These are phyloP conservation scores for Trachelus tabidus DNA, from an alignment of 2,888 invertebrate genomes.

Conservation along the genomic window DNA sequence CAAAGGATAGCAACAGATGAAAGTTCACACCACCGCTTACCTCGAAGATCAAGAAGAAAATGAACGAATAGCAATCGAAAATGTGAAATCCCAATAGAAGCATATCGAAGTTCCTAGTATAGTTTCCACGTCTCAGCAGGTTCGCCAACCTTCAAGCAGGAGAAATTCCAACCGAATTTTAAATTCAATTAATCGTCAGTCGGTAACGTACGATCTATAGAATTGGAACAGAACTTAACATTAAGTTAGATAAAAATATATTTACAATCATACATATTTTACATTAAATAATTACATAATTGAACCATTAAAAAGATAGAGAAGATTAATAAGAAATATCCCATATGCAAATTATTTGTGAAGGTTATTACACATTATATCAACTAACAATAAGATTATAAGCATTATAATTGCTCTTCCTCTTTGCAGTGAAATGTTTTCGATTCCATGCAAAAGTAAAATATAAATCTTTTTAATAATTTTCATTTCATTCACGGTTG, in stretches of 20 bases:
- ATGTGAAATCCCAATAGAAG: background rate
- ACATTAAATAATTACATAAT: background rate
- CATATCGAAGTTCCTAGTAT: background rate
- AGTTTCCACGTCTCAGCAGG: background rate
- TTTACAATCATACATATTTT: too few species aligned
- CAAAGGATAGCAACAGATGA: background rate
- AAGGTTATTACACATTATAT: background rate
- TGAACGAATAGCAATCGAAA: constrained; percentile 28
- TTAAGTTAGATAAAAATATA: too few species aligned
- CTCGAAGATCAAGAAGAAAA: constrained; percentile 29
- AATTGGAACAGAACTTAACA: background rate
- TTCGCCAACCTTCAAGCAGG: background rate
- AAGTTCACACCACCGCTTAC: background rate
- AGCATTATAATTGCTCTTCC: background rate
- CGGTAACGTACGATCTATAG: background rate
- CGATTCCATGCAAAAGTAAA: background rate
- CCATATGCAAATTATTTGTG: background rate
- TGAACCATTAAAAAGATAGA: background rate
- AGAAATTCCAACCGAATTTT: background rate
- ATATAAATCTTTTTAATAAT: background rate
- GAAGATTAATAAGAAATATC: background rate
- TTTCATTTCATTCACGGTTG: background rate
- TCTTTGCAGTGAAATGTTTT: background rate
- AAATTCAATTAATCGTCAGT: background rate
- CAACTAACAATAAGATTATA: background rate